Evolutionary conservation across 2,888 invertebrate species (phyloP).

Genomic region (Zaprionus bogoriensis): DNA sequence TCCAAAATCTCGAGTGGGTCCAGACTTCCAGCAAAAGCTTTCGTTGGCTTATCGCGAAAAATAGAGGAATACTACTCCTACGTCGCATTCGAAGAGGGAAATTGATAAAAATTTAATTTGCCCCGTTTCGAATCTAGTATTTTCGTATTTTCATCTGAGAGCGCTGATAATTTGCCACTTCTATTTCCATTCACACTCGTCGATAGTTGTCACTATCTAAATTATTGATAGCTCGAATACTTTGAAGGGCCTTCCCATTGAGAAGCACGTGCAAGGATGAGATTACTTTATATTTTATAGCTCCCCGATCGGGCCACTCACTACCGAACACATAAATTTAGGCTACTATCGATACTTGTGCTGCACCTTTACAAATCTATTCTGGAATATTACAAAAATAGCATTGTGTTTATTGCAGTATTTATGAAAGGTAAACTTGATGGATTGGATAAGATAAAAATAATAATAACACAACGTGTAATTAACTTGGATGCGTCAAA

Average conservation of each 20-base stretch:
- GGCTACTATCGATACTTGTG: not conserved
- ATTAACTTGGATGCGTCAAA: not conserved
- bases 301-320: not conserved
- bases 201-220: not conserved
- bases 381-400: not conserved
- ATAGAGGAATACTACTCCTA: not conserved
- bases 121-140: not conserved
- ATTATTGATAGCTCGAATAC: not conserved
- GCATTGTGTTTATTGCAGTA: not conserved
- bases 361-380: not conserved
- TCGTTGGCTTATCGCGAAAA: not conserved
- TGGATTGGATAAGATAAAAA: not conserved
- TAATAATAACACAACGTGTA: not conserved
- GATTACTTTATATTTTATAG: not conserved
- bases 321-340: not conserved
- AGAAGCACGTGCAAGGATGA: not conserved
- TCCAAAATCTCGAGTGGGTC: not conserved
- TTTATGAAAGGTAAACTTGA: not conserved
- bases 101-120: slow-evolving; percentile 1
- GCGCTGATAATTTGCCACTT: not conserved
- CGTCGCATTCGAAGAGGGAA: not conserved
- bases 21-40: not conserved
- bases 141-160: not conserved
- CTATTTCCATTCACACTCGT: not conserved
- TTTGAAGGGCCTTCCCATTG: not conserved